These are phyloP conservation scores for zebrafish (Danio rerio) DNA, from an alignment of 2,113 vertebrate genomes.

Conservation along the genomic window DNA sequence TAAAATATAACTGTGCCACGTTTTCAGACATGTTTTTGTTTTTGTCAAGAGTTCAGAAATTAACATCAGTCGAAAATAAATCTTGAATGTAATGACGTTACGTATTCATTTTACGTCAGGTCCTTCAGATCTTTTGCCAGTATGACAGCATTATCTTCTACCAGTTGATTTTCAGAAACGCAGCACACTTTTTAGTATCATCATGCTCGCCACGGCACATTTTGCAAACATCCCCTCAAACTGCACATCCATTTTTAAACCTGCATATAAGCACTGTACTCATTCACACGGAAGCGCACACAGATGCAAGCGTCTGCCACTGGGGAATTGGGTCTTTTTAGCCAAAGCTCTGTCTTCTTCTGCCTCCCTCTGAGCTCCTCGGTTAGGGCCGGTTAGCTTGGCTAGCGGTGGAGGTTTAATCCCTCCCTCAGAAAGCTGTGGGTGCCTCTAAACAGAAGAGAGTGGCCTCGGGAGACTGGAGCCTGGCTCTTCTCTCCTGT, in stretches of 20 bases:
- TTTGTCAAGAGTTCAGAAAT: no score
- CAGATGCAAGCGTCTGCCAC: constrained; percentile 14
- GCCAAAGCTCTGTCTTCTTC: constrained; percentile 34
- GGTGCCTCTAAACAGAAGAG: constrained; percentile 46
- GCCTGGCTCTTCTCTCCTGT: constrained; percentile 24
- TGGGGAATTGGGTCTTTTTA: constrained; percentile 19
- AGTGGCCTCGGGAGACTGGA: constrained; percentile 30
- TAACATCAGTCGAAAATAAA: no score
- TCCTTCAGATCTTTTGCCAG: not conserved
- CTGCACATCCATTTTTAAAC: not conserved
- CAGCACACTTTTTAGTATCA: not conserved
- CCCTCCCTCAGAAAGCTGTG: constrained; percentile 35
- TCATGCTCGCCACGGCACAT: not conserved
- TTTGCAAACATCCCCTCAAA: not conserved
- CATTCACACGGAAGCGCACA: constrained; percentile 3
- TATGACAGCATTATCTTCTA: not conserved
- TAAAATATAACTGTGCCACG: no score
- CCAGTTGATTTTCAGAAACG: not conserved
- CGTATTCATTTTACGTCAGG: no score
- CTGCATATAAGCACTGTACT: not conserved
- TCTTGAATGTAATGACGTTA: no score
- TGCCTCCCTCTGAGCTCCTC: constrained; percentile 8
- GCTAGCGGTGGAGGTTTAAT: constrained; percentile 32
- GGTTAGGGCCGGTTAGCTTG: constrained; percentile 43
- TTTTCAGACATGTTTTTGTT: no score